These are phyloP conservation scores for Drosophila borealis DNA, from an alignment of 2,888 invertebrate genomes.

Conservation along the genomic window DNA sequence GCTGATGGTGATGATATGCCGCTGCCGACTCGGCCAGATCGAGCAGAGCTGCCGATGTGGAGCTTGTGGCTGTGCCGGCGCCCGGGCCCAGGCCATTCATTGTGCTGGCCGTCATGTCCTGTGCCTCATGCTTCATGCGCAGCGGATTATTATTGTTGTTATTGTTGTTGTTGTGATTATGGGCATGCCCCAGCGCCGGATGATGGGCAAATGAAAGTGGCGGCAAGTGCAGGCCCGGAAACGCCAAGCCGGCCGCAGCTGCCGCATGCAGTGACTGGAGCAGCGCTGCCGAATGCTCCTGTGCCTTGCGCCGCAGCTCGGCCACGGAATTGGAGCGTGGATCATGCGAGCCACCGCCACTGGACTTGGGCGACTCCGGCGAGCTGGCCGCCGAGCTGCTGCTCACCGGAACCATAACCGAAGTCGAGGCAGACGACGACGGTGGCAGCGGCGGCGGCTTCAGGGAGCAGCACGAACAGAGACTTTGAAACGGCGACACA, in stretches of 20 bases:
- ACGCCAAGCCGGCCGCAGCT: constrained; percentile 85
- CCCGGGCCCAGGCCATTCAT: constrained; percentile 82
- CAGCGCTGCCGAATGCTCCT: constrained; percentile 96
- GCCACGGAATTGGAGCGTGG: constrained; percentile 95
- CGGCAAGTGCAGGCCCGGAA: constrained; percentile 85
- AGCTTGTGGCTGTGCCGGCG: constrained; percentile 35
- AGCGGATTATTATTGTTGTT: constrained; percentile 79
- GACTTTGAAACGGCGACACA: constrained; percentile 89
- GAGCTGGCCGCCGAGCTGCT: constrained; percentile 81
- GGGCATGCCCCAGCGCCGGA: constrained; percentile 73
- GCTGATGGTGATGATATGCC: constrained; percentile 74
- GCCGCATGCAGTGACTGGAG: constrained; percentile 89
- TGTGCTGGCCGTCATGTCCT: constrained; percentile 84
- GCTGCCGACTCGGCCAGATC: constrained; percentile 70
- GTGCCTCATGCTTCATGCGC: constrained; percentile 82
- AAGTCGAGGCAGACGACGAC: constrained; percentile 30
- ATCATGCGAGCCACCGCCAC: constrained; percentile 85
- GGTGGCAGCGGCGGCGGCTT: constrained; percentile 86
- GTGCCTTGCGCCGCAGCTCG: constrained; percentile 95
- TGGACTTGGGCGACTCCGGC: constrained; percentile 81
- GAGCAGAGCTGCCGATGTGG: constrained; percentile 64
- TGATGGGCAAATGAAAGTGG: constrained; percentile 85
- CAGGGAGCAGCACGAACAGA: constrained; percentile 93
- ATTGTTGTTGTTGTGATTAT: constrained; percentile 66
- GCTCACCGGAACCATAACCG: constrained; percentile 75